A percentile compares a stretch with the other conserved stretches of the same genome.
phyloP scores from a whole-genome alignment of 2,797 vertebrate genomes.

The Micropoecilia bifurca region DNA sequence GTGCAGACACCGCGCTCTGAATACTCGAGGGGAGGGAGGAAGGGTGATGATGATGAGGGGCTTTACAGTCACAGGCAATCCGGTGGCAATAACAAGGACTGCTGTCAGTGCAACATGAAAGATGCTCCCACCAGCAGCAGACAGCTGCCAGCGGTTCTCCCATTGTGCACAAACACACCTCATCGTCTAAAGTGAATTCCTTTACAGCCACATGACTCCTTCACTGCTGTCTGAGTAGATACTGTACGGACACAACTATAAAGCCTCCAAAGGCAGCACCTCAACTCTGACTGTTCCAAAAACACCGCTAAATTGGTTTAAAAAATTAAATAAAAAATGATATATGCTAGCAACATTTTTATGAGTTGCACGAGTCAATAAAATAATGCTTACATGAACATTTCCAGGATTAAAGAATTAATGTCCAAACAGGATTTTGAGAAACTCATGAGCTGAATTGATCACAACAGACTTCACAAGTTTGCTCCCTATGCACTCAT shows the following conservation, averaged over 20 bases:
- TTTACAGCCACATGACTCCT: neutral
- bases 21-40: conserved; percentile 67
- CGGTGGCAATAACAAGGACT: conserved; percentile 51
- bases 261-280: neutral
- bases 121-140: neutral
- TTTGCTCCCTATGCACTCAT: neutral
- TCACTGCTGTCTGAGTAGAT: neutral
- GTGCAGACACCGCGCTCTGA: conserved; percentile 78
- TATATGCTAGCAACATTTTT: too few relatives aligned
- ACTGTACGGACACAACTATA: neutral
- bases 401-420: neutral
- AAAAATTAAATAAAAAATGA: neutral
- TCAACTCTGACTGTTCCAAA: neutral
- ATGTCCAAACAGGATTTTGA: neutral
- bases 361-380: neutral
- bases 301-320: neutral
- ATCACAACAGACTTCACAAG: neutral
- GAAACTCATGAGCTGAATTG: neutral
- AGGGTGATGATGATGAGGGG: conserved; percentile 31
- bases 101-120: conserved; percentile 58
- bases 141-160: neutral
- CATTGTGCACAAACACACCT: neutral
- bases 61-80: conserved; percentile 58
- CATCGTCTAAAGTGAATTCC: neutral
- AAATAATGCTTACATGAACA: neutral